phyloP scores from a whole-genome alignment of 2,113 vertebrate genomes.

The Marcusenius ussheri region DNA sequence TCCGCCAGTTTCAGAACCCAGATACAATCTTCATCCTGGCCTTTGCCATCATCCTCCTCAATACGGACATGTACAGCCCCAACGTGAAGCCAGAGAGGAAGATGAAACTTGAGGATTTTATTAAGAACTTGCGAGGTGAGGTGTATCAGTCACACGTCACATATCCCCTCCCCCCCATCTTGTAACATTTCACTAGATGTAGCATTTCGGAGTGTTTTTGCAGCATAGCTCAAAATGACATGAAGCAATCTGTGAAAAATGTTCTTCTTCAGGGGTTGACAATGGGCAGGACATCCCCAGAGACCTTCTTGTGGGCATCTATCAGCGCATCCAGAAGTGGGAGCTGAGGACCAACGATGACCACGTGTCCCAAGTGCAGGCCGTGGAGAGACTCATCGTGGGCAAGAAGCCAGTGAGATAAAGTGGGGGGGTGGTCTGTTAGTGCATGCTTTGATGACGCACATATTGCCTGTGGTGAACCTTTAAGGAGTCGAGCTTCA shows the following conservation, averaged over 20 bases:
- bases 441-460: not conserved
- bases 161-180: not conserved
- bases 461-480: not conserved
- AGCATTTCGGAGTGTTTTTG: not conserved
- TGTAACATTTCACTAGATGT: not conserved
- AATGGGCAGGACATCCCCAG: constrained; percentile 92
- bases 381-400: constrained; percentile 89
- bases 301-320: constrained; percentile 89
- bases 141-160: not conserved
- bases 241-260: not conserved
- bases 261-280: constrained; percentile 71
- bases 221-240: not conserved
- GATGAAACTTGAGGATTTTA: constrained; percentile 96
- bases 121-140: constrained; percentile 88
- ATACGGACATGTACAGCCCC: constrained; percentile 97
- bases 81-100: constrained; percentile 90
- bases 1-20: constrained; percentile 92
- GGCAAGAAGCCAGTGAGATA: constrained; percentile 88
- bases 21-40: constrained; percentile 97
- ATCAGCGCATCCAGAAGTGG: constrained; percentile 87
- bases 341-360: constrained; percentile 93
- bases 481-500: not conserved
- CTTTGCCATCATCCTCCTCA: constrained; percentile 94
- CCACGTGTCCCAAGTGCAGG: constrained; percentile 93
- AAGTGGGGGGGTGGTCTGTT: not conserved